A percentile compares a stretch with the other conserved stretches of the same genome.
These are phyloP conservation scores for Diglossa cyanea DNA, from an alignment of 2,797 vertebrate species.

Conservation along the genomic window DNA sequence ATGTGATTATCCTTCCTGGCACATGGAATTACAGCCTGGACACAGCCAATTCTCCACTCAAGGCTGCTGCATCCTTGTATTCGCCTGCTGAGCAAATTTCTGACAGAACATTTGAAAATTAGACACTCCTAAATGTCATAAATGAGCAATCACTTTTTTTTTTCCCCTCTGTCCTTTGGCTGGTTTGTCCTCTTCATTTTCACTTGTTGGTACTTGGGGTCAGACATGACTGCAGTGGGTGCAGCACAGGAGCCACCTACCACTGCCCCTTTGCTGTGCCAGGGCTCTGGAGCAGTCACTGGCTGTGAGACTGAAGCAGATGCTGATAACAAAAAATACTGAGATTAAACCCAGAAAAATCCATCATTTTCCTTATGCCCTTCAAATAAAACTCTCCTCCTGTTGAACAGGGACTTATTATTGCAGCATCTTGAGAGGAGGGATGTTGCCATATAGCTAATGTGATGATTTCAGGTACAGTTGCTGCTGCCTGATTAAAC, in stretches of 20 bases:
- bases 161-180: background rate
- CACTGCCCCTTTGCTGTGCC: fast-evolving
- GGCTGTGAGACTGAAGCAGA: background rate
- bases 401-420: conserved; percentile 5
- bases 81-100: background rate
- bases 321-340: background rate
- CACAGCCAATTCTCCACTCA: background rate
- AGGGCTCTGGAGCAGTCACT: background rate
- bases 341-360: background rate
- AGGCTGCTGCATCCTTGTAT: fast-evolving
- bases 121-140: background rate
- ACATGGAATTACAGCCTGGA: background rate
- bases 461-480: conserved; percentile 31
- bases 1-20: fast-evolving
- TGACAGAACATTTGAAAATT: background rate
- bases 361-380: background rate
- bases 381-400: background rate
- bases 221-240: background rate
- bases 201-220: background rate
- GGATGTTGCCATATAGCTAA: conserved; percentile 23
- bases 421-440: conserved; percentile 5
- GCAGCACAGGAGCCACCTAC: background rate
- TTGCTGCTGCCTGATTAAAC: conserved; percentile 32
- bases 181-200: background rate
- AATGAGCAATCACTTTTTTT: background rate